Evolutionary conservation across 2,888 invertebrate genomes (phyloP), one percentile per base, ranked within the genome.

Genomic region (Rhingia rostrata): DNA sequence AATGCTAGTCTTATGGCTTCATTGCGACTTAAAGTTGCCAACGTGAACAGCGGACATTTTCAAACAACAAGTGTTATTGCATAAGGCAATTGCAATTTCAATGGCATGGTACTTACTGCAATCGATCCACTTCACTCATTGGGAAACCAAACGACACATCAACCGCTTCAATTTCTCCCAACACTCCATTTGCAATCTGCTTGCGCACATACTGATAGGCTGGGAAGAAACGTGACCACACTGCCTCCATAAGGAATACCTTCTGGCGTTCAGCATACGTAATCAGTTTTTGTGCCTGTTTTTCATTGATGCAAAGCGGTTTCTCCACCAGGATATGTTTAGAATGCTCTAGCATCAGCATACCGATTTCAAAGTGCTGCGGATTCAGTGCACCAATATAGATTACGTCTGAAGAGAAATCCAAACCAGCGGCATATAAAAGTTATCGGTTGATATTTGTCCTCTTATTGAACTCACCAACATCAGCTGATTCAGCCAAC

Each of bases 261-360:
- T 95, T 95, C 88, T 95, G 95, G 35, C 93, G 90, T 88, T 93
- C 93, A 0, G 98, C 97, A 0, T 94, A 89, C 12, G 93, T 92
- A 9, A 97, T 92, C 51, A 98, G 91, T 86, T 94, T 94, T 82
- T 93, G 92, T 0, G 95, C 93, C 90, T 97, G 95, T 87, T 95
- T 95, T 54, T 93, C 92, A 90, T 97, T 97, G 92, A 98, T 92
- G 61, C 96, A 95, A 80, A 98, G 91, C 0, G 98, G 97, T 90
- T 98, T 98, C 91, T 98, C 98, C 90, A 97, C 97, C 2, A 98
- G 92, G 0, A 98, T 95, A 88, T 97, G 95, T 90, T 98, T 98
- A 0, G 96, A 96, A 88, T 94, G 92, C 82, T 95, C 94, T 32
- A 98, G 91, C 93, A 96, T 96, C 73, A 96, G 88, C 89, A 95